These are phyloP conservation scores for Natator depressus DNA, from an alignment of 2,113 vertebrate species.

Conservation along the genomic window DNA sequence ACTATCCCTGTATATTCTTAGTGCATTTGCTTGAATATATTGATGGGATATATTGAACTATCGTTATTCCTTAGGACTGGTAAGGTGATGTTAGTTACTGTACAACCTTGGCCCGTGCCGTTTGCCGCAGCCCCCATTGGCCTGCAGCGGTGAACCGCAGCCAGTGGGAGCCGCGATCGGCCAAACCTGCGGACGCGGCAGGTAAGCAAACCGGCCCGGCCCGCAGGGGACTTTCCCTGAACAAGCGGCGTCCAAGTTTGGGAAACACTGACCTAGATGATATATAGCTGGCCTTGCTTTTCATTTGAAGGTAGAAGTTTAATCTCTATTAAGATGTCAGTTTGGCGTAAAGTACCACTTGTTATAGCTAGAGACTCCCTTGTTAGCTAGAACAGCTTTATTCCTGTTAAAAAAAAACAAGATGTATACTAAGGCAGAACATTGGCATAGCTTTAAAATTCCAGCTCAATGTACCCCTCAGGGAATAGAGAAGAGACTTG, in stretches of 20 bases:
- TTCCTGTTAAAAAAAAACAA: slow-evolving; percentile 1
- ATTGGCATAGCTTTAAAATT: background rate
- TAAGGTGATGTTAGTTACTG: background rate
- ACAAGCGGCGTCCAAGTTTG: too few species aligned
- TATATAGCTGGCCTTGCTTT: background rate
- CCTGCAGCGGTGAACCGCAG: too few species aligned
- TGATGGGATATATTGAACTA: slow-evolving; percentile 1
- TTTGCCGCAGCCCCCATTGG: too few species aligned
- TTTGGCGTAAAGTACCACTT: background rate
- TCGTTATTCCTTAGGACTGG: background rate
- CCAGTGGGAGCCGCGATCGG: too few species aligned
- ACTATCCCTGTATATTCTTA: background rate
- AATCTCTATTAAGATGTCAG: background rate
- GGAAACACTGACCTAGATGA: background rate
- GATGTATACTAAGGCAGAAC: background rate
- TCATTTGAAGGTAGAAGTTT: background rate
- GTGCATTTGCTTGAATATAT: background rate
- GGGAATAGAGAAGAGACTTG: background rate
- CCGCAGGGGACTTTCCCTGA: too few species aligned
- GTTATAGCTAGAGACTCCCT: background rate
- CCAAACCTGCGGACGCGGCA: too few species aligned
- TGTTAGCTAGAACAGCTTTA: background rate
- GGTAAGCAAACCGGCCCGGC: too few species aligned
- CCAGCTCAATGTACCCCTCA: background rate
- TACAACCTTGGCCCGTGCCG: background rate